Percentiles rank a stretch among this genome's conserved stretches.
phyloP scores from a whole-genome alignment of 2,888 invertebrate genomes.

The Maniola hyperantus region DNA sequence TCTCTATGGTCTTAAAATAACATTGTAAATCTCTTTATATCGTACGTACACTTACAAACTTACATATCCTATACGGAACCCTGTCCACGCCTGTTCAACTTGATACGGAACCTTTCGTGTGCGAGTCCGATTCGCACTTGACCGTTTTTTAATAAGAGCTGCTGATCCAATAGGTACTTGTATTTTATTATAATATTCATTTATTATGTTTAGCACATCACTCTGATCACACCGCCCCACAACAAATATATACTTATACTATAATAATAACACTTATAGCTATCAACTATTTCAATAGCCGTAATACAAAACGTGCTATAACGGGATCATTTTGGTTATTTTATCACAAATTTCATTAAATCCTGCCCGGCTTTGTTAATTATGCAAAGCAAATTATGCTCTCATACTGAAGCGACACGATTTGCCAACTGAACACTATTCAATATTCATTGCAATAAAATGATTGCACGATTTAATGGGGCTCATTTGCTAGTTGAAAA shows the following conservation, averaged over 20 bases:
- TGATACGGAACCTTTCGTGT: too few species aligned
- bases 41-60: too few species aligned
- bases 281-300: conserved; percentile 18
- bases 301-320: conserved; percentile 13
- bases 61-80: too few species aligned
- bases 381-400: conserved; percentile 37
- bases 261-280: conserved; percentile 9
- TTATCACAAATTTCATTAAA: conserved; percentile 37
- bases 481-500: conserved; percentile 11
- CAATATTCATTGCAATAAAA: conserved; percentile 36
- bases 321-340: conserved; percentile 27
- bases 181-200: too few species aligned
- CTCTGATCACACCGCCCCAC: too few species aligned
- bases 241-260: background rate
- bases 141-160: too few species aligned
- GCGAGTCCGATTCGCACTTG: too few species aligned
- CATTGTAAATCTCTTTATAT: too few species aligned
- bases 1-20: too few species aligned
- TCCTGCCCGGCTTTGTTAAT: conserved; percentile 38
- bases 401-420: conserved; percentile 32
- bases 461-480: conserved; percentile 30
- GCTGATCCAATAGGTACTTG: too few species aligned
- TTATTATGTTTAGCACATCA: too few species aligned
- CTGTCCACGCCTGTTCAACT: too few species aligned
- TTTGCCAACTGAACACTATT: conserved; percentile 35